phyloP scores from a whole-genome alignment of 2,888 invertebrate species.

The Agrotis segetum region DNA sequence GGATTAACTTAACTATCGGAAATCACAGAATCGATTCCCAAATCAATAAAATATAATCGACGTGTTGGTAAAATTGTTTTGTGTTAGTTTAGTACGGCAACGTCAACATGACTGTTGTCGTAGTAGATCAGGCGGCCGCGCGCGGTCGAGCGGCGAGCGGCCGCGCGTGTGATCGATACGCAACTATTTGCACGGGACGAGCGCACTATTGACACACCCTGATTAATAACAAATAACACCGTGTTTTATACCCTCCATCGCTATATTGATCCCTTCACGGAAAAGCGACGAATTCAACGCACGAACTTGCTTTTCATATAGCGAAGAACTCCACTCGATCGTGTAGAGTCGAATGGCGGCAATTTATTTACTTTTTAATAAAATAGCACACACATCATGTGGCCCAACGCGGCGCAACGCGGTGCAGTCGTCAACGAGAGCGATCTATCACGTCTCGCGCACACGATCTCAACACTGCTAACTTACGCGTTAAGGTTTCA shows the following conservation, averaged over 20 bases:
- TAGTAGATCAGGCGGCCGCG: background rate
- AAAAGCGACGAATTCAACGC: conserved; percentile 49
- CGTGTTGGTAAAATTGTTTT: background rate
- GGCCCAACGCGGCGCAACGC: conserved; percentile 9
- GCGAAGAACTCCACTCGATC: conserved; percentile 54
- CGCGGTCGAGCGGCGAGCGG: conserved; percentile 13
- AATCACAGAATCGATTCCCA: background rate
- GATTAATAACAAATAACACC: conserved; percentile 64
- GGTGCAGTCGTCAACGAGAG: conserved; percentile 56
- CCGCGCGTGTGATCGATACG: conserved; percentile 46
- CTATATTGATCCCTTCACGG: conserved; percentile 38
- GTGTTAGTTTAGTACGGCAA: background rate
- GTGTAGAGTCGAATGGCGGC: conserved; percentile 53
- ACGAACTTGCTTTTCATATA: conserved; percentile 53
- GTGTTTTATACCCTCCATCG: conserved; percentile 20
- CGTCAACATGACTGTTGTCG: background rate
- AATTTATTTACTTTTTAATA: conserved; percentile 70
- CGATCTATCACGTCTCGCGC: conserved; percentile 58
- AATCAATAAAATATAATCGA: background rate
- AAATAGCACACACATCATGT: conserved; percentile 55
- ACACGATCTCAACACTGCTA: background rate
- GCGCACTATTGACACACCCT: conserved; percentile 57
- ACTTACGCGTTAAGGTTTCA: conserved; percentile 9
- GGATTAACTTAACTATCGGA: background rate
- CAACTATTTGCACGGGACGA: conserved; percentile 54